These are phyloP conservation scores for Aldrovandia affinis DNA, from an alignment of 2,797 vertebrate species.

Conservation along the genomic window DNA sequence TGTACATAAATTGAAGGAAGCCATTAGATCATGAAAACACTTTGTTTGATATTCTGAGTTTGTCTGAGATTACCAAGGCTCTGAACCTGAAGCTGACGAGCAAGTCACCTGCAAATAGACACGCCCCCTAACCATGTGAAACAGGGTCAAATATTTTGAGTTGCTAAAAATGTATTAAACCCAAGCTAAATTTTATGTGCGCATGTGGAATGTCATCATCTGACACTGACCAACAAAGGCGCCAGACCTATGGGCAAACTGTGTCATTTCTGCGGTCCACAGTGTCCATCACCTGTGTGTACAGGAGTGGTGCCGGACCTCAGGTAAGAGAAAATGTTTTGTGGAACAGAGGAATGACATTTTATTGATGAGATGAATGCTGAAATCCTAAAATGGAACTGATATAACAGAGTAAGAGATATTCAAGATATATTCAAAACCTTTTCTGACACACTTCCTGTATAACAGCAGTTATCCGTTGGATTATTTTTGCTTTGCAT, in stretches of 20 bases:
- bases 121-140: background rate
- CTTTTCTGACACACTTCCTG: background rate
- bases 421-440: background rate
- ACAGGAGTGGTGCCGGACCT: background rate
- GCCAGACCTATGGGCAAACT: background rate
- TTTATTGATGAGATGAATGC: background rate
- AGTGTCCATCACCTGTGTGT: background rate
- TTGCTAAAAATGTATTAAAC: background rate
- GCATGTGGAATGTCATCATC: background rate
- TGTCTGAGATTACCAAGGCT: background rate
- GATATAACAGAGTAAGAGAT: too few species aligned
- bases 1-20: background rate
- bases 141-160: background rate
- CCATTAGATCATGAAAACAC: background rate
- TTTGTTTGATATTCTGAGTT: background rate
- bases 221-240: background rate
- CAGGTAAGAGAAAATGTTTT: background rate
- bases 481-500: background rate
- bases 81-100: background rate
- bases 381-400: background rate
- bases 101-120: background rate
- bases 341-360: background rate
- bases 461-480: too few species aligned
- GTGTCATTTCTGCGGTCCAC: background rate
- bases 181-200: background rate